Percentiles rank a stretch among this genome's conserved stretches.
phyloP scores from a whole-genome alignment of 30 jellyfish, hydroid and myxozoan species.

The Hydractinia symbiolongicarpus region DNA sequence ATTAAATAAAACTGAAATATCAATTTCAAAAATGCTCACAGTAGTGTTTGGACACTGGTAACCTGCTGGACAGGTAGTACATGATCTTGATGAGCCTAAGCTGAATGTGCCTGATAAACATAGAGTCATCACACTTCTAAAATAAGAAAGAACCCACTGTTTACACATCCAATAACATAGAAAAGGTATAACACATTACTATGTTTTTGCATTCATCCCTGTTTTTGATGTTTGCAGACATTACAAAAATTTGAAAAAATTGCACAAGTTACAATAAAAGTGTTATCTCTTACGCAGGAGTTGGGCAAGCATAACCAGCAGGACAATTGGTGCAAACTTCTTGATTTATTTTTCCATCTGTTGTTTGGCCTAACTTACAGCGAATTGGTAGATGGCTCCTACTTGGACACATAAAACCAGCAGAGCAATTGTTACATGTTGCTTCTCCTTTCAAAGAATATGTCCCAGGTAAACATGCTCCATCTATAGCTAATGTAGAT shows the following conservation, averaged over 20 bases:
- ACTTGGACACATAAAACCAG: conserved; percentile 44
- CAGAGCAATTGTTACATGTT: conserved; percentile 31
- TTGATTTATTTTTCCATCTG: conserved; percentile 58
- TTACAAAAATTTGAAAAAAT: background rate
- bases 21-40: conserved; percentile 19
- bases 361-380: conserved; percentile 87
- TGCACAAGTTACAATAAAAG: background rate
- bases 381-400: conserved; percentile 39
- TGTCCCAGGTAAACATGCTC: conserved; percentile 74
- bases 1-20: background rate
- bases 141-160: background rate
- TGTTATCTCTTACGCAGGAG: conserved; percentile 67
- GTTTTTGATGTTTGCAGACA: too few species aligned
- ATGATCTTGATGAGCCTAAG: conserved; percentile 57
- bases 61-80: conserved; percentile 95
- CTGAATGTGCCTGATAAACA: conserved; percentile 75
- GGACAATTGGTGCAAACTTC: conserved; percentile 67
- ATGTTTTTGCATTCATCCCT: background rate
- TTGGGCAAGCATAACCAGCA: conserved; percentile 72
- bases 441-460: conserved; percentile 48
- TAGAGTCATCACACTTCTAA: conserved; percentile 40
- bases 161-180: too few species aligned
- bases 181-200: background rate
- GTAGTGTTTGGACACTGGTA: conserved; percentile 65
- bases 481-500: conserved; percentile 50